Conservation (phyloP, 2,113 vertebrate species). For the Oxyruncus cristatus region DNA sequence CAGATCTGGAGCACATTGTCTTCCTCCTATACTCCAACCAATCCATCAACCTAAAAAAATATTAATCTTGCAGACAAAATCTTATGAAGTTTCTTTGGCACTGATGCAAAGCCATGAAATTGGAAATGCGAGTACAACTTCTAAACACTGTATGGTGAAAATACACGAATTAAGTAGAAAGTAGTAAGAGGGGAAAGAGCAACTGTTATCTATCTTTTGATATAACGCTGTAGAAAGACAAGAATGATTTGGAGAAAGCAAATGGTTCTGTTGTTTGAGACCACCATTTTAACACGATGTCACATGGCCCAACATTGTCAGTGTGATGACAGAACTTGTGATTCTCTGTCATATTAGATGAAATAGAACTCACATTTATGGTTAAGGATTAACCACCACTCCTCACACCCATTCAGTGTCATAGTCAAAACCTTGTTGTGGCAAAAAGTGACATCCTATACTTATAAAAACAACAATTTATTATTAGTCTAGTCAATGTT, state of each 20-base stretch:
- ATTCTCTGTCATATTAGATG: background rate
- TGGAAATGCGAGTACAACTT: background rate
- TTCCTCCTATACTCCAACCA: background rate
- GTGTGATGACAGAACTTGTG: fast-evolving
- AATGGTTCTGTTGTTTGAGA: background rate
- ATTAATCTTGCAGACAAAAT: background rate
- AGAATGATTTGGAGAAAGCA: background rate
- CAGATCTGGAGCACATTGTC: background rate
- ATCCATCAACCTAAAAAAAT: background rate
- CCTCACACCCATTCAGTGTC: background rate
- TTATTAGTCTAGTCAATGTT: background rate
- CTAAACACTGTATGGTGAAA: background rate
- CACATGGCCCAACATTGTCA: background rate
- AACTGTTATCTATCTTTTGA: background rate
- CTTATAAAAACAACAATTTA: background rate
- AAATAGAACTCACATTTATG: background rate
- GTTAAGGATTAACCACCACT: background rate
- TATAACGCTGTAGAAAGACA: background rate
- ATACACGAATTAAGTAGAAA: background rate
- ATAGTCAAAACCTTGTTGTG: background rate
- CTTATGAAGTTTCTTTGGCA: background rate
- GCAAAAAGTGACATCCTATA: background rate
- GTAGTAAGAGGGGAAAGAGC: background rate
- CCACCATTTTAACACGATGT: background rate
- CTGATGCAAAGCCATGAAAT: background rate